A percentile compares a stretch with the other conserved stretches of the same genome.
phyloP scores from a whole-genome alignment of 1,140 invertebrate genomes.

The Adoxophyes honmai region DNA sequence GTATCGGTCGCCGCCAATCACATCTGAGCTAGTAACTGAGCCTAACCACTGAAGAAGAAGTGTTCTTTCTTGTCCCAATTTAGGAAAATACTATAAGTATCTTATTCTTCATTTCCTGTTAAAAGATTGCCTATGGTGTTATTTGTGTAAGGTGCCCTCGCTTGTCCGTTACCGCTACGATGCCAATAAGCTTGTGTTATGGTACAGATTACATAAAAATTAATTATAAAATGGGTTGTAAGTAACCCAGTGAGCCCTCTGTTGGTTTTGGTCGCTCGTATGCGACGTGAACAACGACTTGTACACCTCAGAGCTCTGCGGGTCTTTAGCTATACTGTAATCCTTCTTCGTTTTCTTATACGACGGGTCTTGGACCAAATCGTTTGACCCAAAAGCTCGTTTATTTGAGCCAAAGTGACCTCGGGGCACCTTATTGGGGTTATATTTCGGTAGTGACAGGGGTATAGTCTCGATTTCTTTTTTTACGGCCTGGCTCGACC shows the following conservation, averaged over 20 bases:
- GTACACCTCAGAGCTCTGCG: conserved; percentile 91
- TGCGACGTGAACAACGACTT: conserved; percentile 97
- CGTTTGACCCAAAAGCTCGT: conserved; percentile 43
- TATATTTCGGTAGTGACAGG: conserved; percentile 62
- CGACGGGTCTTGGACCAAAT: conserved; percentile 79
- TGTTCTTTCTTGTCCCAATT: no score
- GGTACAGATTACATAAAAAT: no score
- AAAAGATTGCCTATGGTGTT: no score
- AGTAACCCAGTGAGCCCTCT: conserved; percentile 97
- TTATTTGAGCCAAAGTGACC: conserved; percentile 64
- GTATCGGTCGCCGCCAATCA: no score
- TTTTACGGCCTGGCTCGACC: conserved; percentile 36
- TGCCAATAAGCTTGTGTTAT: no score
- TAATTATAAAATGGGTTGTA: conserved; percentile 98
- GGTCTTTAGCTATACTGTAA: conserved; percentile 95
- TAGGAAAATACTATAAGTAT: no score
- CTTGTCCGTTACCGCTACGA: no score
- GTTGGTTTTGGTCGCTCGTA: conserved; percentile 90
- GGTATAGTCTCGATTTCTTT: conserved; percentile 68
- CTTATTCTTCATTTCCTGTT: no score
- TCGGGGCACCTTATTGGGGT: conserved; percentile 64
- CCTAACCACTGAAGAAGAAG: no score
- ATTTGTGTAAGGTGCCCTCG: no score
- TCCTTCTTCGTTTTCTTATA: conserved; percentile 87
- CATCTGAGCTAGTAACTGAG: no score